A percentile compares a stretch with the other conserved stretches of the same genome.
Evolutionary conservation across 2,797 vertebrate species (phyloP).

Genomic region (Lepidocolaptes lacrymiger): DNA sequence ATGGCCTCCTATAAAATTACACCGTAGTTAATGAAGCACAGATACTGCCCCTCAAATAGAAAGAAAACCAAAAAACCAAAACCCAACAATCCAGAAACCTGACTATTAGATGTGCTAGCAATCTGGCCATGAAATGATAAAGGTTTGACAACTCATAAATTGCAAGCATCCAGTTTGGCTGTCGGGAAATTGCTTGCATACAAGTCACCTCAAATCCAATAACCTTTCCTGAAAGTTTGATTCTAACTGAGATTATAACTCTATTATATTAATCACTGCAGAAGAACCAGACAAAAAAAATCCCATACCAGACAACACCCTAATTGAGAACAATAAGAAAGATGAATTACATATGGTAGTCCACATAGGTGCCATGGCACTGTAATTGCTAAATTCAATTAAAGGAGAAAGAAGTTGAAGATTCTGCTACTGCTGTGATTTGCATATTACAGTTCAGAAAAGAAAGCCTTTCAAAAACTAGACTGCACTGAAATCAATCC

Average conservation of each 20-base stretch:
- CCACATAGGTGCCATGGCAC: slow-evolving; percentile 52
- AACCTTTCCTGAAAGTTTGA: slow-evolving; percentile 63
- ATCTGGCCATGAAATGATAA: slow-evolving; percentile 36
- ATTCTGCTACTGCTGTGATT: slow-evolving; percentile 31
- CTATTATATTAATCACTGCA: slow-evolving; percentile 60
- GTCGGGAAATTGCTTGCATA: slow-evolving; percentile 49
- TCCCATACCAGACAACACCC: slow-evolving; percentile 45
- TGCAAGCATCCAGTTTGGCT: slow-evolving; percentile 10
- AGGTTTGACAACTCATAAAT: slow-evolving; percentile 51
- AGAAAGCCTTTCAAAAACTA: background rate
- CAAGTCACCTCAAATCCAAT: slow-evolving; percentile 57
- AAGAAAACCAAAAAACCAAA: background rate
- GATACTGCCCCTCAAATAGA: slow-evolving; percentile 43
- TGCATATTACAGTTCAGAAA: slow-evolving; percentile 4
- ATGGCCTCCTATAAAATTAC: slow-evolving; percentile 69
- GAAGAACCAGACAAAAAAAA: slow-evolving; percentile 42
- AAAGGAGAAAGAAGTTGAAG: slow-evolving; percentile 42
- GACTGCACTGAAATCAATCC: background rate
- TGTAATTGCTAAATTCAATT: slow-evolving; percentile 73
- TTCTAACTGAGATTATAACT: slow-evolving; percentile 71
- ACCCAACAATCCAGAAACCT: slow-evolving; percentile 28
- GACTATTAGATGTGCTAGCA: slow-evolving; percentile 22
- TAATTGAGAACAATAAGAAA: slow-evolving; percentile 75
- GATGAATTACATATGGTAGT: slow-evolving; percentile 63
- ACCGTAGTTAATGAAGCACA: slow-evolving; percentile 74